These are phyloP conservation scores for Gnathochromis pfefferi DNA, from an alignment of 2,113 vertebrate species.

Conservation along the genomic window DNA sequence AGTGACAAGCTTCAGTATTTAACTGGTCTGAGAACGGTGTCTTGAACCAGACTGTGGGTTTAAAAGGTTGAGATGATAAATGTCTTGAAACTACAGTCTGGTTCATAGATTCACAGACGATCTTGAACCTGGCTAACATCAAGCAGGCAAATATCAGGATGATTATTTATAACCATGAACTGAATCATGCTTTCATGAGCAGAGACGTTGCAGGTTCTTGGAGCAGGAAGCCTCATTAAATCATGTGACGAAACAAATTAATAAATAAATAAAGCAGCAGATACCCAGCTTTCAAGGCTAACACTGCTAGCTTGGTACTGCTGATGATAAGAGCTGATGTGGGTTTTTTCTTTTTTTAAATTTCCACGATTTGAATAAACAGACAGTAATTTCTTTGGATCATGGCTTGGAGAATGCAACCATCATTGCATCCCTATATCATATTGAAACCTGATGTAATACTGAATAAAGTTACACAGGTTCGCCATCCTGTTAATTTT, in stretches of 20 bases:
- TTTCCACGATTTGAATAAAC: background rate
- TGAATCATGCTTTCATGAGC: background rate
- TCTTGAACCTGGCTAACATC: background rate
- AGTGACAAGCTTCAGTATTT: background rate
- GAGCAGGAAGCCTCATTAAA: background rate
- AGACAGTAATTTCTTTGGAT: background rate
- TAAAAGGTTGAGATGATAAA: background rate
- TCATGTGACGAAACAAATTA: background rate
- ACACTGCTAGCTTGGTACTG: background rate
- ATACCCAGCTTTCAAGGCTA: background rate
- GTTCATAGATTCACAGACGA: background rate
- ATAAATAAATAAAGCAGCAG: background rate
- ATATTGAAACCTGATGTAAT: background rate
- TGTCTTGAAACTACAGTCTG: background rate
- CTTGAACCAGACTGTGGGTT: background rate
- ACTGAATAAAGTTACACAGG: background rate
- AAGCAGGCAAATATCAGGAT: background rate
- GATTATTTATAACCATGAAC: background rate
- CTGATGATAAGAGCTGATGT: background rate
- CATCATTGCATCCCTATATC: background rate
- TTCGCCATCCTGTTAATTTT: background rate
- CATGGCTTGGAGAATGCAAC: background rate
- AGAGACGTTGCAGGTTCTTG: background rate
- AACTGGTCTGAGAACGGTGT: background rate
- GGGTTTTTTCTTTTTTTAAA: rapidly evolving